Evolutionary conservation across 23 tunicate species (phyloP).

Genomic region (Ascidia mentula): DNA sequence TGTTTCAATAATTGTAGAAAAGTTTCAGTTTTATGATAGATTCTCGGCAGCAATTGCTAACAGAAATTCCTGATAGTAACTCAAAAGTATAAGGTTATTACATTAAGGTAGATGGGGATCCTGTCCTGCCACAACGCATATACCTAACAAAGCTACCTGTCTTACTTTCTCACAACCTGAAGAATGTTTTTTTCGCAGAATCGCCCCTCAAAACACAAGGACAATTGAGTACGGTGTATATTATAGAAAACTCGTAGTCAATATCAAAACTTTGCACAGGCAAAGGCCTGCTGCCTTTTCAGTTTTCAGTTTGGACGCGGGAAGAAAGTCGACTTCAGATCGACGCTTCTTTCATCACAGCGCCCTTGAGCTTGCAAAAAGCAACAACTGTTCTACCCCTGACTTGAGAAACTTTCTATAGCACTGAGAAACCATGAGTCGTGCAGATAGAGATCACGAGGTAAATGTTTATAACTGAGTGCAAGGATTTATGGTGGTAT

Average conservation of each 20-base stretch:
- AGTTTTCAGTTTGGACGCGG: not conserved
- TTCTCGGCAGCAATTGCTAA: no score
- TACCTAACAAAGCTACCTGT: no score
- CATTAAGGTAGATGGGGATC: no score
- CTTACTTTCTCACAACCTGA: no score
- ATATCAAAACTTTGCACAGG: no score
- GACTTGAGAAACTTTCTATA: not conserved
- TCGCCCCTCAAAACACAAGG: not conserved
- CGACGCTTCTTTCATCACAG: conserved; percentile 45
- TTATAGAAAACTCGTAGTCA: not conserved
- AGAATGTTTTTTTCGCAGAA: not conserved
- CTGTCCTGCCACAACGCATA: no score
- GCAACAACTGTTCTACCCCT: not conserved
- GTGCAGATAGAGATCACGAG: conserved; percentile 10
- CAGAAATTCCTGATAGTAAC: no score
- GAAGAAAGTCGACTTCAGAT: conserved; percentile 17
- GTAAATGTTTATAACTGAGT: not conserved
- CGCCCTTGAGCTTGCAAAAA: conserved; percentile 4
- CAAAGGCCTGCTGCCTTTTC: no score
- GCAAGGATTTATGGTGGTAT: no score
- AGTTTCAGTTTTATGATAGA: no score
- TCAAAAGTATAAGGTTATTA: no score
- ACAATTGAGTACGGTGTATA: not conserved
- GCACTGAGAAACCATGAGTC: not conserved
- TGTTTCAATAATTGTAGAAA: no score